Percentiles rank a stretch among this genome's conserved stretches.
Conservation (phyloP, 2,797 vertebrate species). For the Argya squamiceps region DNA sequence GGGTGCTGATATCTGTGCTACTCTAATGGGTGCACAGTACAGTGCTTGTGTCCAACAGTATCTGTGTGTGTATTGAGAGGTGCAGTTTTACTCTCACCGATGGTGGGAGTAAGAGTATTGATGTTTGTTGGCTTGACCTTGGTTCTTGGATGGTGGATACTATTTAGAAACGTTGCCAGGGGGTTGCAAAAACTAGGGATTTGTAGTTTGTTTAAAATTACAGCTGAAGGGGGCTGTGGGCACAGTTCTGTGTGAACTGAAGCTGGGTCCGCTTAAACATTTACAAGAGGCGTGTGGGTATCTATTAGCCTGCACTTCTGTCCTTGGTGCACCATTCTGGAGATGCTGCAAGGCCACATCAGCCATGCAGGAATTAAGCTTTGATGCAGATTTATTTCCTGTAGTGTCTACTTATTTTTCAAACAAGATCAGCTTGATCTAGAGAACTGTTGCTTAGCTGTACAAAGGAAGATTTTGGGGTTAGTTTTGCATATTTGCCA, state of each 20-base stretch:
- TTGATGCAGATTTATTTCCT: background rate
- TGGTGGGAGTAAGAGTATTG: background rate
- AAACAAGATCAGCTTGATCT: background rate
- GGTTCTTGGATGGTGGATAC: background rate
- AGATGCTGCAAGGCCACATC: background rate
- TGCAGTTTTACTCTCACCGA: background rate
- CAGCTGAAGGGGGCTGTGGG: background rate
- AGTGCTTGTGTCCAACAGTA: background rate
- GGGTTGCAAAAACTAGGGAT: background rate
- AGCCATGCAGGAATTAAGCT: background rate
- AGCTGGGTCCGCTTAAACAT: background rate
- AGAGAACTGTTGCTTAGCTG: background rate
- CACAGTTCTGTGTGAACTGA: background rate
- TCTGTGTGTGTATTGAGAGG: background rate
- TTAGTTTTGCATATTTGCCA: background rate
- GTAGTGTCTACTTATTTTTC: background rate
- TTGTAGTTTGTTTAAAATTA: background rate
- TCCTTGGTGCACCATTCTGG: background rate
- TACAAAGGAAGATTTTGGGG: background rate
- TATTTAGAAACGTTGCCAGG: background rate
- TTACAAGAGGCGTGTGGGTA: accelerated
- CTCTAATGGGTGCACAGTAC: accelerated
- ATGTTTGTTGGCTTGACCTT: background rate
- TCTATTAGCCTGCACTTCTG: background rate
- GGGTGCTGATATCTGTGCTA: background rate